Evolutionary conservation across 2,797 vertebrate genomes (phyloP).

Genomic region (Coranthus polyacanthus): DNA sequence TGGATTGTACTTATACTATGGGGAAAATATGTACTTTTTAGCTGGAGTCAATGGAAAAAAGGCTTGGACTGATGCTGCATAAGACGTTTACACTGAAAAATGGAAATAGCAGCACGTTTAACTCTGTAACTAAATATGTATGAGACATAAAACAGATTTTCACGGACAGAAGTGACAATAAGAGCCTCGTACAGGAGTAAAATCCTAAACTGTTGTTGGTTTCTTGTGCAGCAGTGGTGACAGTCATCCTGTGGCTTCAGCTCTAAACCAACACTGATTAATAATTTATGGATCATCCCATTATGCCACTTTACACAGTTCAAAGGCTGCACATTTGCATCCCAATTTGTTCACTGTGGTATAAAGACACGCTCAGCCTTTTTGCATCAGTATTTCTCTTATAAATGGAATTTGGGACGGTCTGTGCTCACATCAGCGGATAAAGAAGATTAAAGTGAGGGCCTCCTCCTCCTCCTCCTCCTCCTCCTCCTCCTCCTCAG

Average conservation of each 20-base stretch:
- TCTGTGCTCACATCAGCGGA: constrained; percentile 81
- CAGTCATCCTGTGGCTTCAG: constrained; percentile 60
- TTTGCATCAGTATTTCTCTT: constrained; percentile 87
- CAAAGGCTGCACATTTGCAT: constrained; percentile 82
- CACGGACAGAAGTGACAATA: no score
- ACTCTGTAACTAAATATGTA: no score
- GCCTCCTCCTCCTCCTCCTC: constrained; percentile 64
- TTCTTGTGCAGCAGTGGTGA: constrained; percentile 46
- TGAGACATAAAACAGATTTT: no score
- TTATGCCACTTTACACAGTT: constrained; percentile 87
- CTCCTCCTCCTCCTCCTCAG: constrained; percentile 81
- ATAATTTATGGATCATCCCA: constrained; percentile 82
- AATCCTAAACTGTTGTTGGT: no score
- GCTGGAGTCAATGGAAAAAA: no score
- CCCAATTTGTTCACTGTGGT: constrained; percentile 78
- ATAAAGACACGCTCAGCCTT: constrained; percentile 80
- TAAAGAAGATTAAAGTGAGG: constrained; percentile 92
- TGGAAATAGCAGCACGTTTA: no score
- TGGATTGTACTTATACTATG: no score
- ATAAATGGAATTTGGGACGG: constrained; percentile 87
- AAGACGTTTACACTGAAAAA: no score
- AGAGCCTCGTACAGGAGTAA: no score
- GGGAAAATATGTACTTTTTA: no score
- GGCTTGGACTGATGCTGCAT: no score
- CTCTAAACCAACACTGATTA: constrained; percentile 79